Evolutionary conservation across 2,888 invertebrate genomes (phyloP).

Genomic region (Folsomia candida): DNA sequence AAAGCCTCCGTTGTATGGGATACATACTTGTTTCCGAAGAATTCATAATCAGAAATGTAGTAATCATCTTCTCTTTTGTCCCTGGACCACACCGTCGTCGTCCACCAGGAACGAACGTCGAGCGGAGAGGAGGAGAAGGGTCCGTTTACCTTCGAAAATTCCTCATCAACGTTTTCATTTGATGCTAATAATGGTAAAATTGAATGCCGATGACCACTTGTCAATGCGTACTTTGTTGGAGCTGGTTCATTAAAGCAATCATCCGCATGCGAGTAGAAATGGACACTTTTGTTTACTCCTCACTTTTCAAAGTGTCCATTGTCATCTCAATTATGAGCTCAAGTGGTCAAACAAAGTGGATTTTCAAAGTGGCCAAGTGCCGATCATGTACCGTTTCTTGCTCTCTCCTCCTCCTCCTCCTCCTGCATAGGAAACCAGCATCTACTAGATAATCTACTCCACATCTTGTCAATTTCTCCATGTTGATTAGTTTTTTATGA

Average conservation of each 20-base stretch:
- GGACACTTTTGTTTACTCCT: neutral
- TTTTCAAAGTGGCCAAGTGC: neutral
- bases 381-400: neutral
- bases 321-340: neutral
- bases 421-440: no score
- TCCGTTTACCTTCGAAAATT: neutral
- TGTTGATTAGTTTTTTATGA: no score
- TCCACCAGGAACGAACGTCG: neutral
- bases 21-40: slow-evolving; percentile 7
- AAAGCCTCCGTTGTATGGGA: neutral
- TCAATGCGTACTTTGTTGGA: no score
- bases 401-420: no score
- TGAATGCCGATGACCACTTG: no score
- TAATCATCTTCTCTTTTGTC: slow-evolving; percentile 9
- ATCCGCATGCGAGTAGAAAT: neutral
- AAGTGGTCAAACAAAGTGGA: neutral
- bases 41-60: slow-evolving; percentile 3
- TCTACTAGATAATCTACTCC: no score
- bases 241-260: slow-evolving; percentile 5
- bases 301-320: neutral
- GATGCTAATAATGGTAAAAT: no score
- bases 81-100: slow-evolving; percentile 11
- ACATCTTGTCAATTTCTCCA: no score
- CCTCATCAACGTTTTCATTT: no score
- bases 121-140: neutral